A percentile compares a stretch with the other conserved stretches of the same genome.
Conservation (phyloP, 2,113 vertebrate genomes). For the Carassius carassius region DNA sequence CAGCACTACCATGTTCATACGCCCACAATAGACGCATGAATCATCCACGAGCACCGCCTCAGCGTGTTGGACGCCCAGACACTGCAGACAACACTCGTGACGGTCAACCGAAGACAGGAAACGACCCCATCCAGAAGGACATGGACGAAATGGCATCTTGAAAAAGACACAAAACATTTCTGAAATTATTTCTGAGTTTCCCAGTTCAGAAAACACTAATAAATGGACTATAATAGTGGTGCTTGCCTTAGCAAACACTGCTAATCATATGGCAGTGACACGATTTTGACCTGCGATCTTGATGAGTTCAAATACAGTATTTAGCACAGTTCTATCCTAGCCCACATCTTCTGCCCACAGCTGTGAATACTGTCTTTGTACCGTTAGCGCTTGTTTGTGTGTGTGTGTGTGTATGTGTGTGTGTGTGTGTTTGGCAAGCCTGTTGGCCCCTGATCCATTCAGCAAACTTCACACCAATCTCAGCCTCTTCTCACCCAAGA, state of each 20-base stretch:
- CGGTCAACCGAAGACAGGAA: too few species aligned
- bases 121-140: too few species aligned
- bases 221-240: background rate
- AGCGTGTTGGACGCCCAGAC: too few species aligned
- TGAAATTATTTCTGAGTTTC: too few species aligned
- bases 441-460: conserved; percentile 75
- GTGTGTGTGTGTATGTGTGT: conserved; percentile 61
- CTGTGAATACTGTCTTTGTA: conserved; percentile 30
- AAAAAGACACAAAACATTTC: too few species aligned
- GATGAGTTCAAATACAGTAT: conserved; percentile 21
- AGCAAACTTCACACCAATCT: conserved; percentile 76
- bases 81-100: too few species aligned
- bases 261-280: background rate
- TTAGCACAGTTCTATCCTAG: background rate
- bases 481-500: conserved; percentile 78
- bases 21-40: too few species aligned
- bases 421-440: conserved; percentile 70
- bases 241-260: background rate
- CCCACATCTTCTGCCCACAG: background rate
- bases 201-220: background rate
- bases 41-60: too few species aligned
- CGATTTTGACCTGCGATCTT: conserved; percentile 19
- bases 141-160: too few species aligned
- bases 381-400: conserved; percentile 40
- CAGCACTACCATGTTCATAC: too few species aligned